These are phyloP conservation scores for Petrocephalus schoutedeni DNA, from an alignment of 2,797 vertebrate genomes.

Conservation along the genomic window DNA sequence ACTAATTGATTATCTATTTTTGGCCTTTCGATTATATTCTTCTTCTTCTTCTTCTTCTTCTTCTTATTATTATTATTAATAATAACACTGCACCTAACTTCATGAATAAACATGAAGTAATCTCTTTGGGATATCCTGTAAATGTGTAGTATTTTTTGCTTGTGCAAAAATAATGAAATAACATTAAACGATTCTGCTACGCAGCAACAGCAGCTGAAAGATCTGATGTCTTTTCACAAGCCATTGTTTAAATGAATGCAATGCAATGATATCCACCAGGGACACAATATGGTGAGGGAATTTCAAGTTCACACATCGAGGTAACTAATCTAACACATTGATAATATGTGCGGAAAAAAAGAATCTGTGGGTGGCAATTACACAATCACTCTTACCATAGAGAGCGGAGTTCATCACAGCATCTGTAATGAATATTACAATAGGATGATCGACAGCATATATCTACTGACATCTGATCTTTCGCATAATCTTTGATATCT, in stretches of 20 bases:
- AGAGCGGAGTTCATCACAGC: not conserved
- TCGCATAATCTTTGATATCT: not conserved
- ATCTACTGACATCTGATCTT: not conserved
- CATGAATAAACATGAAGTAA: not conserved
- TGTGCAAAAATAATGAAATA: not conserved
- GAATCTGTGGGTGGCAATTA: not conserved
- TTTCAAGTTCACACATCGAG: not conserved
- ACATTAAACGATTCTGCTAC: not conserved
- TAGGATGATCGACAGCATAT: not conserved
- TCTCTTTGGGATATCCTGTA: not conserved
- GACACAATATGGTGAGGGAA: constrained; percentile 2
- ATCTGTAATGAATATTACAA: constrained; percentile 6
- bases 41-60: not conserved
- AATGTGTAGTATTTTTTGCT: not conserved
- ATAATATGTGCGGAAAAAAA: not conserved
- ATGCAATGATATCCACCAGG: not conserved
- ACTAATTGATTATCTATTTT: not conserved
- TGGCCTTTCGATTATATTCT: not conserved
- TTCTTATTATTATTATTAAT: not conserved
- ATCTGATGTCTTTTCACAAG: not conserved
- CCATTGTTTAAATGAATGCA: not conserved
- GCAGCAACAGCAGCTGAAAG: not conserved
- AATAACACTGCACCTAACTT: not conserved
- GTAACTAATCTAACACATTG: not conserved
- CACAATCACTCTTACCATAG: not conserved